phyloP scores from a whole-genome alignment of 2,797 vertebrate genomes.

The Cuculus canorus region DNA sequence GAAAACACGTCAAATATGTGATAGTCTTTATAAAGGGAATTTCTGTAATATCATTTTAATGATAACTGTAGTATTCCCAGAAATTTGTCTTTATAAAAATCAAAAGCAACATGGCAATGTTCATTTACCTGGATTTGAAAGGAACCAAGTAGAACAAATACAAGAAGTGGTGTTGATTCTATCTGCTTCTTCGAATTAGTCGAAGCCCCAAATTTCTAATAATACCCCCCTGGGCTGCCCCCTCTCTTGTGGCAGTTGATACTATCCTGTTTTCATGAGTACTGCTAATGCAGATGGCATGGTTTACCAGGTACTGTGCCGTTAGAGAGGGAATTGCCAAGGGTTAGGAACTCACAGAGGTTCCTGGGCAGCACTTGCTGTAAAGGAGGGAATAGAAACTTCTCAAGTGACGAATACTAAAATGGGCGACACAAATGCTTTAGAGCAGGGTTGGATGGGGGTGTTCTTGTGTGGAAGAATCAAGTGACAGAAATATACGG shows the following conservation, averaged over 20 bases:
- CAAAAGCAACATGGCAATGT: not conserved
- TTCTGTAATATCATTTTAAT: not conserved
- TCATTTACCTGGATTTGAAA: not conserved
- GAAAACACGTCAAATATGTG: not conserved
- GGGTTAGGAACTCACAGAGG: not conserved
- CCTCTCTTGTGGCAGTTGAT: not conserved
- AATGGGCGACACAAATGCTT: constrained; percentile 27
- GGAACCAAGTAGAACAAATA: not conserved
- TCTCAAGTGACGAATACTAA: constrained; percentile 47
- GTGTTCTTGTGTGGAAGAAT: not conserved
- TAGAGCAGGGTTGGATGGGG: not conserved
- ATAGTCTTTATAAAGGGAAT: not conserved
- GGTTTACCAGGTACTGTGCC: not conserved
- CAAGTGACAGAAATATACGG: not conserved
- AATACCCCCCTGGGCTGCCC: not conserved
- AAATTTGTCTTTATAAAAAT: not conserved
- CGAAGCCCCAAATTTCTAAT: not conserved
- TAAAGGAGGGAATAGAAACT: not conserved
- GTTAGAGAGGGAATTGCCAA: not conserved
- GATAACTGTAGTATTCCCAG: not conserved
- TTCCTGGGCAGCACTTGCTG: not conserved
- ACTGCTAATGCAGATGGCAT: not conserved
- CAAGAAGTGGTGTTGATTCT: not conserved
- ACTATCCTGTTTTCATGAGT: not conserved
- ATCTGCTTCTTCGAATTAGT: not conserved